Evolutionary conservation across 1,140 invertebrate species (phyloP).

Genomic region (Wasmannia auropunctata): DNA sequence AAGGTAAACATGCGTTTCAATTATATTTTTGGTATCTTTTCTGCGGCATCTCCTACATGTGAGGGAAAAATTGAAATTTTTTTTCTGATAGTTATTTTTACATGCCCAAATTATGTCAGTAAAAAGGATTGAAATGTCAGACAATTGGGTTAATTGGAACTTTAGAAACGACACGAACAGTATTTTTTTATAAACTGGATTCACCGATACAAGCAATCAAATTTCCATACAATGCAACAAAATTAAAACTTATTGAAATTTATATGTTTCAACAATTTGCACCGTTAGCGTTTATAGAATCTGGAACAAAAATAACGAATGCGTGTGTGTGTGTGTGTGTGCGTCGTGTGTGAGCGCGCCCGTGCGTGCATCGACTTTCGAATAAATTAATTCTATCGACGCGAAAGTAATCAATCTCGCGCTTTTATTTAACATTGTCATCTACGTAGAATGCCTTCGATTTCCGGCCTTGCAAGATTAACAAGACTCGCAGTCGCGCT

Average conservation of each 20-base stretch:
- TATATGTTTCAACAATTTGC: slow-evolving; percentile 13
- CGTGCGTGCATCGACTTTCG: background rate
- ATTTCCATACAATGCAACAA: background rate
- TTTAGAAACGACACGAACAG: background rate
- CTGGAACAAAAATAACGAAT: background rate
- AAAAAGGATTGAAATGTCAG: slow-evolving; percentile 7
- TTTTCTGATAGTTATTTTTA: background rate
- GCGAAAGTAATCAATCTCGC: slow-evolving; percentile 25
- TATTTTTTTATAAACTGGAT: slow-evolving; percentile 19
- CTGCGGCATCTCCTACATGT: background rate
- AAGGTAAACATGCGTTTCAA: background rate
- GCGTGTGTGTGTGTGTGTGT: too few relatives aligned
- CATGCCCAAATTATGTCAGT: background rate
- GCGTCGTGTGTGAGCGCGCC: too few relatives aligned
- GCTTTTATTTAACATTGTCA: background rate
- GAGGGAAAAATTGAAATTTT: background rate
- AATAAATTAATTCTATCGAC: slow-evolving; percentile 28
- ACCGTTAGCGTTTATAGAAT: background rate
- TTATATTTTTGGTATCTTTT: background rate
- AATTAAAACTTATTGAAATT: slow-evolving; percentile 5
- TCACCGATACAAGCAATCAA: slow-evolving; percentile 4
- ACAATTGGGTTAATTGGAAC: slow-evolving; percentile 26
- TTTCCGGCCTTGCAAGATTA: slow-evolving; percentile 29
- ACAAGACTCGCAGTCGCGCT: background rate
- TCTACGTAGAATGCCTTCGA: background rate